phyloP scores from a whole-genome alignment of 1,140 invertebrate genomes.

The Drosophila ogumai region DNA sequence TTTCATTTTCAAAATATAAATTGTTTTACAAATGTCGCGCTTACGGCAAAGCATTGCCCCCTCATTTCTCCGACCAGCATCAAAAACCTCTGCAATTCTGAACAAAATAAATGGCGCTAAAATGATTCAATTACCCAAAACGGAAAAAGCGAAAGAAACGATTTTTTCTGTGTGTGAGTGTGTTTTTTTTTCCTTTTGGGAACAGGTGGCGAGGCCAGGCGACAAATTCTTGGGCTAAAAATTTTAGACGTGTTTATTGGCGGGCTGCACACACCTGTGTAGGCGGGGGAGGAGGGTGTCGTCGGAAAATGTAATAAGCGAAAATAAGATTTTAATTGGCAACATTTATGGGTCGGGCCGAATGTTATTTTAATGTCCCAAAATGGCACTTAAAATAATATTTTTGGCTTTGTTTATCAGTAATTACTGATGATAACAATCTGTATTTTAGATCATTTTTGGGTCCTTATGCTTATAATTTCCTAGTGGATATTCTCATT shows the following conservation, averaged over 20 bases:
- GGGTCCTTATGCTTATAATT: background rate
- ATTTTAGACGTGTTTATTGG: constrained; percentile 80
- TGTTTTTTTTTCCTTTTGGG: constrained; percentile 16
- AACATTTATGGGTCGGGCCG: constrained; percentile 61
- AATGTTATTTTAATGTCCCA: constrained; percentile 68
- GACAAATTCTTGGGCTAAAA: constrained; percentile 69
- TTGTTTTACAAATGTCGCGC: constrained; percentile 81
- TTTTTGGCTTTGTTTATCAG: background rate
- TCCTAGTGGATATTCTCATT: background rate
- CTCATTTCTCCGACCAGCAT: background rate
- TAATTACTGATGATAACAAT: background rate
- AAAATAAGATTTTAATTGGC: constrained; percentile 82
- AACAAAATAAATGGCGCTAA: constrained; percentile 82
- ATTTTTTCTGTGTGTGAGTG: background rate
- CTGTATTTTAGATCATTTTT: background rate
- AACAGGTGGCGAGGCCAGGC: constrained; percentile 70
- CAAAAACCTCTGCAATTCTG: constrained; percentile 28
- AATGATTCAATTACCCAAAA: constrained; percentile 79
- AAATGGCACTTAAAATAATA: constrained; percentile 1
- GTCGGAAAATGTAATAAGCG: constrained; percentile 71
- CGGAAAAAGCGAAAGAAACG: constrained; percentile 29
- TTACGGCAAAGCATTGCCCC: constrained; percentile 11
- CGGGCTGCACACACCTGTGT: constrained; percentile 55
- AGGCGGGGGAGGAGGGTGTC: background rate
- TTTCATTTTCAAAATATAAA: constrained; percentile 80